These are phyloP conservation scores for Nerophis lumbriciformis DNA, from an alignment of 2,113 vertebrate species.

Conservation along the genomic window DNA sequence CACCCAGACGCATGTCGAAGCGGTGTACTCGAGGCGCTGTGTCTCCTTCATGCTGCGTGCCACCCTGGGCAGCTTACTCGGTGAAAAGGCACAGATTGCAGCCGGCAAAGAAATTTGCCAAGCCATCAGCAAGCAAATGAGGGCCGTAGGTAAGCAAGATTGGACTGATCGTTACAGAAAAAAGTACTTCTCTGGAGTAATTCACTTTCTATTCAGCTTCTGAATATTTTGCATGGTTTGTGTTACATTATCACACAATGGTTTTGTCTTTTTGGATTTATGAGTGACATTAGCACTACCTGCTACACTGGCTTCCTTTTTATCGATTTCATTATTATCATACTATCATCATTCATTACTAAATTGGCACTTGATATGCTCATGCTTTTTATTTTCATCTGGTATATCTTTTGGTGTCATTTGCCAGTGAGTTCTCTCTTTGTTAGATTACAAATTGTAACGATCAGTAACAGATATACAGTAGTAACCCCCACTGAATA, in stretches of 20 bases:
- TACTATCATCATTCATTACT: constrained; percentile 20
- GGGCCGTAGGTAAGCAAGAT: constrained; percentile 92
- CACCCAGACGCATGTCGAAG: constrained; percentile 95
- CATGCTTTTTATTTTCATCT: constrained; percentile 16
- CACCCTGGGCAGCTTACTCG: constrained; percentile 89
- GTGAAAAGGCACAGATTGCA: constrained; percentile 97
- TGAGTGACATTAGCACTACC: constrained; percentile 3
- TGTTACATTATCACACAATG: constrained; percentile 3
- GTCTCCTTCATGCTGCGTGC: constrained; percentile 96
- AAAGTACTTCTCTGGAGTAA: constrained; percentile 64
- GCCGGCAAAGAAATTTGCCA: constrained; percentile 98
- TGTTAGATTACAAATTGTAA: constrained; percentile 15
- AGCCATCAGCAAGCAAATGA: constrained; percentile 98
- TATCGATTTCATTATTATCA: constrained; percentile 19
- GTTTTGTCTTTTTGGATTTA: constrained; percentile 1
- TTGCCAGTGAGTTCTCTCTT: constrained; percentile 27
- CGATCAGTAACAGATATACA: constrained; percentile 16
- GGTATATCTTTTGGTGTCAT: constrained; percentile 17
- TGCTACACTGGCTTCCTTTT: constrained; percentile 14
- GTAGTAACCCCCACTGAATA: constrained; percentile 16
- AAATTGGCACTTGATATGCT: constrained; percentile 11
- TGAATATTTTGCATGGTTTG: constrained; percentile 42
- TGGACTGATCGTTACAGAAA: constrained; percentile 75
- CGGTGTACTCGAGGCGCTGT: constrained; percentile 95
- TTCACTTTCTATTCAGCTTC: constrained; percentile 21